Conservation (phyloP, 2,888 invertebrate species). For the Drepanosiphum platanoidis region DNA sequence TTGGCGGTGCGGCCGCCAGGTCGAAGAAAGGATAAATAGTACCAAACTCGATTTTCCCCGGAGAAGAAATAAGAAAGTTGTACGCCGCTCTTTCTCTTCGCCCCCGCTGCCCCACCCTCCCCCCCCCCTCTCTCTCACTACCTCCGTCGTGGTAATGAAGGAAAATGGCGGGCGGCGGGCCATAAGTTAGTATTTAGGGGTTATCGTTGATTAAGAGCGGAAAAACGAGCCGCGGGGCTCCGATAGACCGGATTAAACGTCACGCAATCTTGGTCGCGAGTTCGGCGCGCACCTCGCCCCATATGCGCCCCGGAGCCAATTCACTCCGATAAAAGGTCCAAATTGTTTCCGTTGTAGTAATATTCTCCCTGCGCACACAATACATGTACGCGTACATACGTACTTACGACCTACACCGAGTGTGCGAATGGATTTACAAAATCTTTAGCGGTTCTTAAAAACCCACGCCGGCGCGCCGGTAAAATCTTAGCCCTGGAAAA, state of each 20-base stretch:
- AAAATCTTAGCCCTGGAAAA: no score
- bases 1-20: neutral
- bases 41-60: slow-evolving; percentile 33
- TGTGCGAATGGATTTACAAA: neutral
- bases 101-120: no score
- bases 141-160: slow-evolving; percentile 30
- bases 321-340: neutral
- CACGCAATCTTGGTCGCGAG: neutral
- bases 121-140: no score
- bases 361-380: neutral
- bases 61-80: slow-evolving; percentile 28
- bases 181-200: slow-evolving; percentile 44
- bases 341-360: slow-evolving; percentile 29
- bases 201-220: slow-evolving; percentile 34
- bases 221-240: slow-evolving; percentile 18
- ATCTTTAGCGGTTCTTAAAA: neutral
- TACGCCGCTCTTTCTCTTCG: slow-evolving; percentile 22
- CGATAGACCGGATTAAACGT: slow-evolving; percentile 29
- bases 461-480: neutral
- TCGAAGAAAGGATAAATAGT: neutral
- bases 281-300: neutral
- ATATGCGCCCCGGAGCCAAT: neutral
- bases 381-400: neutral
- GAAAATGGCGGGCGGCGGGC: slow-evolving; percentile 19
- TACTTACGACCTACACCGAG: neutral